These are phyloP conservation scores for Acrocephalus scirpaceus DNA, from an alignment of 2,797 vertebrate species.

Conservation along the genomic window DNA sequence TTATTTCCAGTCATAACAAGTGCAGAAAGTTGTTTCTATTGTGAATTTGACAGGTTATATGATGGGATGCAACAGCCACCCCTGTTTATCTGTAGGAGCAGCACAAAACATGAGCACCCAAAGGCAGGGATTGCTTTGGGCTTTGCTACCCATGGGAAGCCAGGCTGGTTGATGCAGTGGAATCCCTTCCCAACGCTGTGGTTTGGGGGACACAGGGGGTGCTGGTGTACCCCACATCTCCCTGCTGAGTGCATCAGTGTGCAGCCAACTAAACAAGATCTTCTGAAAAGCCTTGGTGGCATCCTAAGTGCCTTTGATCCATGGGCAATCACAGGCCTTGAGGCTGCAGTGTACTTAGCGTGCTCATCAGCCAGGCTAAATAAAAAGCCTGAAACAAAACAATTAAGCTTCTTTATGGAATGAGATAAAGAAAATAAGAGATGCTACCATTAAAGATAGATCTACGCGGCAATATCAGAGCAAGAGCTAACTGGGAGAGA, in stretches of 20 bases:
- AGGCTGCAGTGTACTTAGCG: background rate
- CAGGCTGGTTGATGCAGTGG: background rate
- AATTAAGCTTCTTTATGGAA: constrained; percentile 1
- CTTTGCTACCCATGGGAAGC: background rate
- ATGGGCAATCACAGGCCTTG: background rate
- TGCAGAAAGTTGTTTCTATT: background rate
- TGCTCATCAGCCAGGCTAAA: background rate
- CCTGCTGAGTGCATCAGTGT: background rate
- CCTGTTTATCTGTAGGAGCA: background rate
- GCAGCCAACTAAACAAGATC: background rate
- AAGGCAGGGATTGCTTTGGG: background rate
- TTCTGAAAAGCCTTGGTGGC: rapidly evolving
- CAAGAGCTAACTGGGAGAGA: background rate
- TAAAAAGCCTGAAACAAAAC: constrained; percentile 18
- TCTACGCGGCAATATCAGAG: background rate
- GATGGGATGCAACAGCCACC: background rate
- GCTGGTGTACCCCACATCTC: background rate
- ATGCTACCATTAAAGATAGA: background rate
- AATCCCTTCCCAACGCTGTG: background rate
- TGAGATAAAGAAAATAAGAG: constrained; percentile 5
- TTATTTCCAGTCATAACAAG: background rate
- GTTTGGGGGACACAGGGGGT: background rate
- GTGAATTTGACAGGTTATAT: background rate
- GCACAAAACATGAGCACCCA: background rate
- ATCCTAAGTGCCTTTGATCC: background rate